These are phyloP conservation scores for Pterophyllum scalare DNA, from an alignment of 2,113 vertebrate species.

Conservation along the genomic window DNA sequence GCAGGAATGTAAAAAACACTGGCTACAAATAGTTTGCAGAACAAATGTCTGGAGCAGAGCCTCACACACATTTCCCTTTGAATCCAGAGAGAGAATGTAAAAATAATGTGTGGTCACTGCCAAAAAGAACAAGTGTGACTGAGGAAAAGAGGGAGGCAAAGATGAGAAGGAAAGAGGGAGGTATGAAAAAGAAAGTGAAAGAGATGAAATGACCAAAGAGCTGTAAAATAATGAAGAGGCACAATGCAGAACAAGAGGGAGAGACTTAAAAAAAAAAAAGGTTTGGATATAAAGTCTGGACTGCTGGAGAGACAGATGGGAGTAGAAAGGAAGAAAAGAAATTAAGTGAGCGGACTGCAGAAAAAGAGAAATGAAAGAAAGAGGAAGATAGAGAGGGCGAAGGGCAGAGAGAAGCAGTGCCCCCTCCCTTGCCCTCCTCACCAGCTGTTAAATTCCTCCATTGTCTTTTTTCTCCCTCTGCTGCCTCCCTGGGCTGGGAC, in stretches of 20 bases:
- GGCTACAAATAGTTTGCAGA: slow-evolving; percentile 30
- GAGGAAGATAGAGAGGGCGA: not conserved
- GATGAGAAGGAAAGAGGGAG: not conserved
- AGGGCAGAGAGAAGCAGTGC: not conserved
- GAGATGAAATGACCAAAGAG: not conserved
- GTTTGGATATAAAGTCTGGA: not conserved
- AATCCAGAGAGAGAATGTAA: slow-evolving; percentile 17
- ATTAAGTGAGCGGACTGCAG: not conserved
- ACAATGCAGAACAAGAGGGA: not conserved
- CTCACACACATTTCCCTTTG: slow-evolving; percentile 19
- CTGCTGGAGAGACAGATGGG: not conserved
- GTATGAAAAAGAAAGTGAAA: not conserved
- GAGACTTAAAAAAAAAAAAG: not conserved
- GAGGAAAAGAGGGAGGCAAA: not conserved
- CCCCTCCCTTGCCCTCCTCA: slow-evolving; percentile 18
- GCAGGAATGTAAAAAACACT: slow-evolving; percentile 5
- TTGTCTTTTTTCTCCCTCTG: slow-evolving; percentile 43
- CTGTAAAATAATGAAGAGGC: not conserved
- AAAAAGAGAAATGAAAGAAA: not conserved
- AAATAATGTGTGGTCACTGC: slow-evolving; percentile 28
- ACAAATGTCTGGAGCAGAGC: slow-evolving; percentile 30
- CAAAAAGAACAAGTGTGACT: slow-evolving; percentile 26
- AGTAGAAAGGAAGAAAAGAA: not conserved
- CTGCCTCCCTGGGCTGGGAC: slow-evolving; percentile 33
- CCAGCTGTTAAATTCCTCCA: slow-evolving; percentile 72